A percentile compares a stretch with the other conserved stretches of the same genome.
Evolutionary conservation across 2,113 vertebrate genomes (phyloP).

Genomic region (Eupsittula cactorum): DNA sequence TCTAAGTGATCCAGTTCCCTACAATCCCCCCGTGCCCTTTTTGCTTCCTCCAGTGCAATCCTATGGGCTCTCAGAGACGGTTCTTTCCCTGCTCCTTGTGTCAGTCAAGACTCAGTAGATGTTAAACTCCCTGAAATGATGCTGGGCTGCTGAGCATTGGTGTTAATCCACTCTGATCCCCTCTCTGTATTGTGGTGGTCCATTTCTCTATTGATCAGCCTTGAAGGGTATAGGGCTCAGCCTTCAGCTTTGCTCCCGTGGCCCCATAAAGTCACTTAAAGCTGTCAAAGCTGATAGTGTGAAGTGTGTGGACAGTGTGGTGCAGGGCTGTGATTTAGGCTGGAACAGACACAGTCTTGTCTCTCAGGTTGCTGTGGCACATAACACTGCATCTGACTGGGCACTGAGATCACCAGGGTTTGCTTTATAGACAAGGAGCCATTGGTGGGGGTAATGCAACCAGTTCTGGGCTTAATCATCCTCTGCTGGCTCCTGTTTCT

Average conservation of each 20-base stretch:
- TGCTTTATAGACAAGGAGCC: neutral
- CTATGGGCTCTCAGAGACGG: neutral
- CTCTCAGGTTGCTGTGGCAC: neutral
- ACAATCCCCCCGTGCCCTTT: neutral
- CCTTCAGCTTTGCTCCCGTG: neutral
- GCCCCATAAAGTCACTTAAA: neutral
- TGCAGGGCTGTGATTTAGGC: neutral
- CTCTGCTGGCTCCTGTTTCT: neutral
- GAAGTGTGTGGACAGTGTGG: neutral
- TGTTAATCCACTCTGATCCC: neutral
- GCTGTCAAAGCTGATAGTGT: neutral
- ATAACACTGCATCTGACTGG: neutral
- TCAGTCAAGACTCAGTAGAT: neutral
- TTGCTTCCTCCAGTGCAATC: neutral
- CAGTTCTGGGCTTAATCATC: neutral
- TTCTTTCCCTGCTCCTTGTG: neutral
- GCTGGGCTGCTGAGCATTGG: neutral
- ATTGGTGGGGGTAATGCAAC: neutral
- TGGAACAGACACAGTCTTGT: neutral
- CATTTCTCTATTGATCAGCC: neutral
- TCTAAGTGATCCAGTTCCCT: neutral
- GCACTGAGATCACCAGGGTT: neutral
- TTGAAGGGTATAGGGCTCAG: neutral
- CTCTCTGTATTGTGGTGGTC: neutral
- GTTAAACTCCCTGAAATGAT: neutral